Base-by-base conservation (phyloP, 1,140 invertebrate species). In the Neuroterus valhalla region DNA sequence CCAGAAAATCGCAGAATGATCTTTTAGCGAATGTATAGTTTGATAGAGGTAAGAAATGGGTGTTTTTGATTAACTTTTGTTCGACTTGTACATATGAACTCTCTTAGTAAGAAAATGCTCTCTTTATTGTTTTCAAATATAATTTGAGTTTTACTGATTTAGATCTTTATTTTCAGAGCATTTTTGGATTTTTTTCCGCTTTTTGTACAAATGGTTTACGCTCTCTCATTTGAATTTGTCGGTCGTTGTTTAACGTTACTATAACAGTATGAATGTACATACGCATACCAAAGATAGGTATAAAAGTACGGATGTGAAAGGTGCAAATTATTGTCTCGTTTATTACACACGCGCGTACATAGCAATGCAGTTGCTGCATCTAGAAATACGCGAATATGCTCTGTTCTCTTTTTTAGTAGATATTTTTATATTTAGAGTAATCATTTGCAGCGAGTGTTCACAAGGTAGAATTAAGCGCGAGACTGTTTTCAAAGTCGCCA, bases 311-410 rank as follows among this genome's bases (percentile, higher is more conserved):
- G 31, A 62, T 62, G 55, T 62, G 23, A 62, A 50, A 26, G 14
- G 15, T 62, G 12, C 23, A 62, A 62, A 62, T 62, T 62, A 62
- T 62, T 12, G n/a, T n/a, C 55, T 23, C 31, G 55, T 62, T 62
- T 62, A 62, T 62, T 62, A 62, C 23, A 62, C 55, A 62, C 55
- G 55, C 55, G 55, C 55, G 55, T 62, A 62, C 55, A 38, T 26
- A 31, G 8, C 8, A 48, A 48, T 48, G 46, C 17, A 48, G 2
- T 48, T 1, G 15, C 46, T 5, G 46, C 46, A 48, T 19, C 46
- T 19, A 62, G 3, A 14, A 12, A 62, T 62, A 5, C 12, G 55
- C 55, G 23, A 62, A 1, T 5, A 62, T 62, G 55, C 55, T 62
- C 55, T 23, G 23, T 62, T 62, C 21, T 62, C 55, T 26, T 62